Percentiles rank a stretch among this genome's conserved stretches.
These are phyloP conservation scores for Larimichthys crocea DNA, from an alignment of 2,113 vertebrate species.

Conservation along the genomic window DNA sequence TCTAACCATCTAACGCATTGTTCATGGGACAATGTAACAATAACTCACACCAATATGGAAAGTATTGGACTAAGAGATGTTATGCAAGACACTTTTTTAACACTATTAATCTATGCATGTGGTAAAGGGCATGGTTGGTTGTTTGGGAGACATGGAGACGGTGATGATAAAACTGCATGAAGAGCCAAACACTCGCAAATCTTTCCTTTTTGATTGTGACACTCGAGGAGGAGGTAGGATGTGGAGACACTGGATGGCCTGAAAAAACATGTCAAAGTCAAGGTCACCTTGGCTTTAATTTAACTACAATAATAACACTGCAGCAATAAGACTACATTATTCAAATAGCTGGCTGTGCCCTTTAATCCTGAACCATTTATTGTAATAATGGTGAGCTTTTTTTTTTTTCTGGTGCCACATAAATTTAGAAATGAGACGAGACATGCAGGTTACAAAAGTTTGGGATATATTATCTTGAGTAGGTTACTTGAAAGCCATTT, in stretches of 20 bases:
- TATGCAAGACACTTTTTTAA: slow-evolving; percentile 73
- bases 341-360: slow-evolving; percentile 74
- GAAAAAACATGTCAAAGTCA: slow-evolving; percentile 11
- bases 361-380: slow-evolving; percentile 70
- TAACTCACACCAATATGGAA: slow-evolving; percentile 77
- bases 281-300: slow-evolving; percentile 21
- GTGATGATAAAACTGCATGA: slow-evolving; percentile 74
- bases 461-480: not conserved
- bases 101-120: slow-evolving; percentile 82
- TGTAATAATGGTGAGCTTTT: slow-evolving; percentile 58
- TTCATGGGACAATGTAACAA: slow-evolving; percentile 75
- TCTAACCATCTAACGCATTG: slow-evolving; percentile 75
- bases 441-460: not conserved
- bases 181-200: slow-evolving; percentile 34
- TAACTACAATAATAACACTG: slow-evolving; percentile 22
- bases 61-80: slow-evolving; percentile 69
- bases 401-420: slow-evolving; percentile 54
- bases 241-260: slow-evolving; percentile 40
- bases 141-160: slow-evolving; percentile 71
- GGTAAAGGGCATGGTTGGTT: slow-evolving; percentile 83
- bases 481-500: slow-evolving; percentile 22
- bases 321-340: slow-evolving; percentile 35
- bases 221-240: slow-evolving; percentile 36
- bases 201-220: slow-evolving; percentile 34
- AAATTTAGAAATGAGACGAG: slow-evolving; percentile 22